Evolutionary conservation across 1,140 invertebrate genomes (phyloP), one percentile per base, ranked within the genome.

Genomic region (Eupeodes corollae): DNA sequence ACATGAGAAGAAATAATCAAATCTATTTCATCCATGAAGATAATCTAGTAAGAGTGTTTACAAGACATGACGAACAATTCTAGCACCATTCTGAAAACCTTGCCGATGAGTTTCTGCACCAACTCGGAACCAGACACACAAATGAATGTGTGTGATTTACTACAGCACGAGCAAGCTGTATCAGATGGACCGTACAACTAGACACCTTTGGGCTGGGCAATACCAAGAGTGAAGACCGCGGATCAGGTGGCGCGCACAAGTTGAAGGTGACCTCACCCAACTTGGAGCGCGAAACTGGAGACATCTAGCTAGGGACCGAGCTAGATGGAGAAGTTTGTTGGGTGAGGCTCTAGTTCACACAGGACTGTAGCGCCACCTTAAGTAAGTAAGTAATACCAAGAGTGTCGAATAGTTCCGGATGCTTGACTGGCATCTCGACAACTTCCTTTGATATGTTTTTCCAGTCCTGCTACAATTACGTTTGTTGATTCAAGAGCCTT

Each of bases 1-100:
- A 86, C 83, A 63, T 84, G 71, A 54, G 86, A 84, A 12, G 83
- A 82, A 33, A 83, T 84, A 64, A 86, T 86, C n/a, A 83, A 79
- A 70, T 86, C 84, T 50, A 87, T 71, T 64, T 87, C 84, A 68
- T 87, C 83, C 67, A 86, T 86, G 57, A 86, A 86, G 38, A 86
- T 84, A 43, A 87, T 86, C 3, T 82, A 78, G 12, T 83, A 83
- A 12, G 82, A 71, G 64, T 87, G 86, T 56, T 85, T 50, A 0
- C 54, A 41, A 0, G 54, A 48, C 50, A 53, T 52, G 10, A 54
- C 35, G 41, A 53, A 54, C 30, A 57, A 39, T 13, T 56, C 55
- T 11, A 50, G 50, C 6, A 56, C 53, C 49, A 86, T 67, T 55
- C 85, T 85, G n/a, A 84, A 82, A 42, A 84, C 84, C 63, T 86